These are phyloP conservation scores for Turnix velox DNA, from an alignment of 2,113 vertebrate genomes.

Conservation along the genomic window DNA sequence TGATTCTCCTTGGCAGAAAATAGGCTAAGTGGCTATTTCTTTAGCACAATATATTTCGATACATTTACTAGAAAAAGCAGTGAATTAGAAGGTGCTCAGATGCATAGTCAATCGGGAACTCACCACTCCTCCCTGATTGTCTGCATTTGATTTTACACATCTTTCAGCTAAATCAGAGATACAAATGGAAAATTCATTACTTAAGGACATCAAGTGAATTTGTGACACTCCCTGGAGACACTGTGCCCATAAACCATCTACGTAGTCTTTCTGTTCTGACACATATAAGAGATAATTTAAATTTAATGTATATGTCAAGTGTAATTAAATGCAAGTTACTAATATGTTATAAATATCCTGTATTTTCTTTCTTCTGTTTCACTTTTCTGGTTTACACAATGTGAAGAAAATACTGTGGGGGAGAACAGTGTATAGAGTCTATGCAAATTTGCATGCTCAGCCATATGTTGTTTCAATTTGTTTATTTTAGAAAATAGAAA, in stretches of 20 bases:
- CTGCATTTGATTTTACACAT: neutral
- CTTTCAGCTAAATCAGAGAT: slow-evolving; percentile 8
- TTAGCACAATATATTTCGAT: neutral
- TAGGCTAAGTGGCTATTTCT: neutral
- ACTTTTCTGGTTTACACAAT: neutral
- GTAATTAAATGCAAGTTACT: slow-evolving; percentile 52
- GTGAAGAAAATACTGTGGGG: neutral
- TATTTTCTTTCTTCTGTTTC: neutral
- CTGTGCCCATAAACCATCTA: slow-evolving; percentile 41
- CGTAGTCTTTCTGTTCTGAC: slow-evolving; percentile 50
- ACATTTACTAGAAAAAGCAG: neutral
- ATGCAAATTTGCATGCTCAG: neutral
- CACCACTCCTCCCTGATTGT: neutral
- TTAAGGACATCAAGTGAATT: slow-evolving; percentile 42
- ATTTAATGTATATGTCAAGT: slow-evolving; percentile 58
- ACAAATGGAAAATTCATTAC: slow-evolving; percentile 39
- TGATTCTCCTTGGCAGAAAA: neutral
- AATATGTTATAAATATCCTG: slow-evolving; percentile 1
- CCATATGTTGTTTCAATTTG: neutral
- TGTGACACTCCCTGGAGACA: slow-evolving; percentile 48
- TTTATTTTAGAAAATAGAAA: neutral
- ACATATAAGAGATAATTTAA: slow-evolving; percentile 45
- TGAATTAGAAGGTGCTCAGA: neutral
- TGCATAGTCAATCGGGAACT: neutral
- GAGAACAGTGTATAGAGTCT: rapidly evolving